Evolutionary conservation across 2,888 invertebrate genomes (phyloP), one percentile per base, ranked within the genome.

Genomic region (Tinea trinotella): DNA sequence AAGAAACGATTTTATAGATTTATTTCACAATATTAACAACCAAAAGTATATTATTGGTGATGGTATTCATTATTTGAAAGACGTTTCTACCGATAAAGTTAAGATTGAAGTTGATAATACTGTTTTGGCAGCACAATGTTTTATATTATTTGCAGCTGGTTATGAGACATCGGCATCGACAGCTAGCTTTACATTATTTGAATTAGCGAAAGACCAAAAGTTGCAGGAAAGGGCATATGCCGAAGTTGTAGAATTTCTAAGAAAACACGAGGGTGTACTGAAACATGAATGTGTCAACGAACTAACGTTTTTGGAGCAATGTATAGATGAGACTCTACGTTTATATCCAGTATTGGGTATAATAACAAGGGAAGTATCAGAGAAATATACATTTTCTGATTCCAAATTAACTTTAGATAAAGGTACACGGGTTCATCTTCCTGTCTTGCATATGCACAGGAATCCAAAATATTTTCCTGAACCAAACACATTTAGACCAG

Each of bases 121-220:
- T 1, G 63, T 88, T 34, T 59, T 90, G 3, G 74, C 83, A 0
- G 80, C 88, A 0, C 89, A 90, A 55, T 83, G 88, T 1, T 74
- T 81, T 52, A 62, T 82, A 0, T 87, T 89, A 59, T 87, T 87
- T 55, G 56, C 68, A 0, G 89, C 87, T 22, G 88, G 88, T 1
- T 88, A 80, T 56, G 88, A 88, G 64, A 87, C 88, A 0, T 87
- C 87, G 6, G 71, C 76, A 10, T 74, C 79, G n/a, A 77, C 78
- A 2, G 67, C 87, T 62, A 74, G 77, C 46, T 87, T 76, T 57
- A 73, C 74, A 1, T 61, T 88, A 10, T 88, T 76, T 58, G 86
- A 87, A 60, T 61, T 89, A 34, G 81, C 88, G 1, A 65, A 70
- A 7, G 76, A 88, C 61, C 74, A 68, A 0, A 64, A 74, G 0